Percentiles rank a stretch among this genome's conserved stretches.
Evolutionary conservation across 2,113 vertebrate genomes (phyloP).

Genomic region (Melanostigma gelatinosum): DNA sequence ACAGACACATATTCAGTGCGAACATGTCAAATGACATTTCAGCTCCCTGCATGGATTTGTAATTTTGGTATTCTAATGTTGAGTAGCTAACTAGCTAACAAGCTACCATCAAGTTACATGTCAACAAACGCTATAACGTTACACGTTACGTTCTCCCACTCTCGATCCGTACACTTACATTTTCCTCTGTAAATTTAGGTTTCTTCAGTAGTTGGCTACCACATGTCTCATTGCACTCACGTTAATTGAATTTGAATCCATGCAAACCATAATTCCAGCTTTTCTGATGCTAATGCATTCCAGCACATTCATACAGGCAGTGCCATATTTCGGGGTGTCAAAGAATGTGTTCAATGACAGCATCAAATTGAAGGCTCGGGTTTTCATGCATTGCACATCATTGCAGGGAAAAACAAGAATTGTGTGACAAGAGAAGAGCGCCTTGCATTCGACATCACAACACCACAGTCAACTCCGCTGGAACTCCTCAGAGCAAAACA

Average conservation of each 20-base stretch:
- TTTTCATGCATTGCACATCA: not conserved
- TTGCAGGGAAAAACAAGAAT: constrained; percentile 2
- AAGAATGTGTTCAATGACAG: not conserved
- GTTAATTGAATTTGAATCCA: not conserved
- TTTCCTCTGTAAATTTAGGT: not conserved
- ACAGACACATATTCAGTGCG: not conserved
- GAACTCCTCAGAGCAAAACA: constrained; percentile 31
- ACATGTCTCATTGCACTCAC: not conserved
- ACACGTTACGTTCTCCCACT: too few relatives aligned
- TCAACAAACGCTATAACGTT: too few relatives aligned
- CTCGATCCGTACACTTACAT: not conserved
- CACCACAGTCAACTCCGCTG: not conserved
- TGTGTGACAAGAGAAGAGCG: not conserved
- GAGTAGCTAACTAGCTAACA: too few relatives aligned
- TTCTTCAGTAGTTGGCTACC: not conserved
- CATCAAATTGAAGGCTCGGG: not conserved
- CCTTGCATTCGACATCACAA: constrained; percentile 7
- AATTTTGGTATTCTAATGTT: too few relatives aligned
- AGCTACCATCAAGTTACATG: too few relatives aligned
- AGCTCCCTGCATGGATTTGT: not conserved
- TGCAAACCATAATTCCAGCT: not conserved
- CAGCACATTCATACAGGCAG: not conserved
- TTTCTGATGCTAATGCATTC: not conserved
- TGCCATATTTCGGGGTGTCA: not conserved
- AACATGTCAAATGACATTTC: not conserved